phyloP scores from a whole-genome alignment of 2,113 vertebrate genomes.

The Shinisaurus crocodilurus region DNA sequence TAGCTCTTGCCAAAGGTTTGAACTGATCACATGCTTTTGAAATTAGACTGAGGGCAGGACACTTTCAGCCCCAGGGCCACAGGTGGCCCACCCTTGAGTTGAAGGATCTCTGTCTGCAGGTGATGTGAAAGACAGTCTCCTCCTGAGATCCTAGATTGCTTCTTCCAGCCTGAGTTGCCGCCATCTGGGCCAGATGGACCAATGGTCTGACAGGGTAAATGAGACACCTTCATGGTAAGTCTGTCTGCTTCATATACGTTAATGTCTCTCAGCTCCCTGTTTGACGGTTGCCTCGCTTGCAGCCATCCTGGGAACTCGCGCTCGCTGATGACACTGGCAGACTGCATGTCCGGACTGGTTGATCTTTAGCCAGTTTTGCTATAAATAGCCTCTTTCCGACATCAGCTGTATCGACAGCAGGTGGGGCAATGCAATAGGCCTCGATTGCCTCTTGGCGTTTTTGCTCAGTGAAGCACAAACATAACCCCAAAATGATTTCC shows the following conservation, averaged over 20 bases:
- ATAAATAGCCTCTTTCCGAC: slow-evolving; percentile 63
- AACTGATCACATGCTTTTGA: no score
- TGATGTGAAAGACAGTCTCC: no score
- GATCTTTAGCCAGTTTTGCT: slow-evolving; percentile 63
- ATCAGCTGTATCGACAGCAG: slow-evolving; percentile 37
- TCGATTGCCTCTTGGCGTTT: slow-evolving; percentile 56
- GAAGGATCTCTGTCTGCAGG: no score
- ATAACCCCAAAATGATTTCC: slow-evolving; percentile 10
- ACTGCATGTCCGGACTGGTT: slow-evolving; percentile 42
- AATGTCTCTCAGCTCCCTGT: not conserved
- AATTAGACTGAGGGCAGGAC: no score
- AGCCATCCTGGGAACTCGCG: slow-evolving; percentile 24
- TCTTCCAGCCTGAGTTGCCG: not conserved
- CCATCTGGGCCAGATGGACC: not conserved
- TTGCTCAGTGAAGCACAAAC: slow-evolving; percentile 38
- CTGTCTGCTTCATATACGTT: not conserved
- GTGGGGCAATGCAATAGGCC: slow-evolving; percentile 45
- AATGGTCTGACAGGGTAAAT: not conserved
- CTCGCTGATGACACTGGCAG: slow-evolving; percentile 19
- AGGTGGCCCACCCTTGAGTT: no score
- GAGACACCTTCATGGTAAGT: not conserved
- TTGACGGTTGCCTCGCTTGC: slow-evolving; percentile 5
- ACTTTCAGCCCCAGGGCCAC: no score
- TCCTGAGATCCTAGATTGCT: no score
- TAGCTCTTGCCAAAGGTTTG: no score